A percentile compares a stretch with the other conserved stretches of the same genome.
These are phyloP conservation scores for Leptinotarsa haldemani DNA, from an alignment of 2,888 invertebrate species.

Conservation along the genomic window DNA sequence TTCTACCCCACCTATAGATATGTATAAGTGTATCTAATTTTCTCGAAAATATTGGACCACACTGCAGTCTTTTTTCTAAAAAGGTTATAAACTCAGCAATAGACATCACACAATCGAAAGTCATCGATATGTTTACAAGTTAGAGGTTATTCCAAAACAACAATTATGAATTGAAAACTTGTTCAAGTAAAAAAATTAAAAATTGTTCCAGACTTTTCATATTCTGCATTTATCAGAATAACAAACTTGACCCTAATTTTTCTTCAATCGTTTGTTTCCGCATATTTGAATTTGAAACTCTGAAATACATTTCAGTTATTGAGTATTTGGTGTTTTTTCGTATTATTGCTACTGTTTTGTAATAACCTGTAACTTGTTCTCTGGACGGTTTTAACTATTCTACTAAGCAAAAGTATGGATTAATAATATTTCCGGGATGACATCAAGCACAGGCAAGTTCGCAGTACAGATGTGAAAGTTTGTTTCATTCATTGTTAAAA, in stretches of 20 bases:
- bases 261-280: too few species aligned
- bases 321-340: too few species aligned
- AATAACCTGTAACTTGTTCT: conserved; percentile 28
- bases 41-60: conserved; percentile 63
- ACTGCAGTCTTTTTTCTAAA: conserved; percentile 63
- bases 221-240: too few species aligned
- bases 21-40: conserved; percentile 59
- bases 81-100: conserved; percentile 46
- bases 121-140: conserved; percentile 52
- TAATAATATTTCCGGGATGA: conserved; percentile 9
- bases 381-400: conserved; percentile 60
- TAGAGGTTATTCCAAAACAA: conserved; percentile 19
- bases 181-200: too few species aligned
- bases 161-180: background rate
- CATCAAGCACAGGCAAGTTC: background rate
- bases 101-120: conserved; percentile 44
- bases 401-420: conserved; percentile 49
- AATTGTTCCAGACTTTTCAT: too few species aligned
- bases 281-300: too few species aligned
- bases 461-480: conserved; percentile 23
- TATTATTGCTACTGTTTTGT: background rate
- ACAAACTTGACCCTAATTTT: too few species aligned
- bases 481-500: background rate
- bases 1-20: conserved; percentile 60
- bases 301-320: too few species aligned